Evolutionary conservation across 2,888 invertebrate species (phyloP), one percentile per base, ranked within the genome.

Genomic region (Sinodicranocentrus sp.): DNA sequence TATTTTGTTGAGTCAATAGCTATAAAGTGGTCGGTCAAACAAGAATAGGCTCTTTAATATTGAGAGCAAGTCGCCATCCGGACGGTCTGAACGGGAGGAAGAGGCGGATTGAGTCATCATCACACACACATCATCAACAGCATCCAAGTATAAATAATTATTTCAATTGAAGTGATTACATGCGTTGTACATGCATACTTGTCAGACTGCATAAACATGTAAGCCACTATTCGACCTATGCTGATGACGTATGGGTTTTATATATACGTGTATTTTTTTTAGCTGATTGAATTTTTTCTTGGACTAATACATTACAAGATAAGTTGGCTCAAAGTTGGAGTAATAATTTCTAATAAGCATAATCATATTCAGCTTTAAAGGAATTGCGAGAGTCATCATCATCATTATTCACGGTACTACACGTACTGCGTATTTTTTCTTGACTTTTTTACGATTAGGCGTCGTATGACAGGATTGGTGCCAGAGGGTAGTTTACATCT

Each of bases 161-260:
- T 70, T 78, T 78, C 78, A 78, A 78, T 78, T 78, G 78, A 78
- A 78, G 70, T 70, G 78, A 70, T 78, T 78, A 78, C 78, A 78
- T 70, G 70, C 39, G 57, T 59, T 68, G 25, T 21, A 25, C 63
- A 67, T 44, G 48, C 23, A 48, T 67, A 5, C 63, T n/a, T 63
- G 33, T n/a, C n/a, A 44, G 39, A 8, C 8, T 52, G 21, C 52
- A n/a, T 52, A 52, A 19, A n/a, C 19, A 52, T 52, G 8, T 48
- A n/a, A 39, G 39, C 39, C 5, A 39, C 13, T 13, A 5, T 8
- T 39, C 5, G 6, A 39, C 39, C 5, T 13, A 39, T 39, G 39
- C 39, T 39, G 5, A 48, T 48, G 48, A 19, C 52, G 39, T 57
- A 25, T 23, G 57, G 25, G 57, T 54, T 6, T 6, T 21, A 3